A percentile compares a stretch with the other conserved stretches of the same genome.
phyloP scores from a whole-genome alignment of 2,113 vertebrate genomes.

The Lycaon pictus region DNA sequence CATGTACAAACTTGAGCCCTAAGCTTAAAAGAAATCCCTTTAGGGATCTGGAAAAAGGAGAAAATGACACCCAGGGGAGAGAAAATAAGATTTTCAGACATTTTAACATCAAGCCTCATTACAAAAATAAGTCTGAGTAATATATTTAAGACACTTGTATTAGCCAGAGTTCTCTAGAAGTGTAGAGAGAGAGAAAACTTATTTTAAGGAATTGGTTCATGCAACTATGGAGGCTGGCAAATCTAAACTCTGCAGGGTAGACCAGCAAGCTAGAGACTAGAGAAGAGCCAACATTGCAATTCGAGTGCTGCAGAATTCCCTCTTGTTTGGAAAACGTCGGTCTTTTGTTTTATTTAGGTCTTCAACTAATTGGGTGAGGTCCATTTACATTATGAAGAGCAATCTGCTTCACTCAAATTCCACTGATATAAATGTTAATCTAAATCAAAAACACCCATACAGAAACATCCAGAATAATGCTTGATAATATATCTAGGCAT shows the following conservation, averaged over 20 bases:
- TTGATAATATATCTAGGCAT: background rate
- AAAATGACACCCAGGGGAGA: background rate
- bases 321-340: background rate
- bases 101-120: constrained; percentile 19
- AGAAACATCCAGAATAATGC: background rate
- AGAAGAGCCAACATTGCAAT: background rate
- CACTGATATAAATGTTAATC: background rate
- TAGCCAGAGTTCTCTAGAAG: background rate
- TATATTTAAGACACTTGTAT: background rate
- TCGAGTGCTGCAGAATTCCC: background rate
- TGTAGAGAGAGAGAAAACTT: background rate
- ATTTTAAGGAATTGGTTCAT: background rate
- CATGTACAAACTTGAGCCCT: background rate
- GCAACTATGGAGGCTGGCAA: background rate
- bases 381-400: background rate
- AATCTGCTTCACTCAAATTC: background rate
- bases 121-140: background rate
- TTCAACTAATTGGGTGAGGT: background rate
- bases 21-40: background rate
- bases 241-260: background rate
- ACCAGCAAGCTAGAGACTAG: background rate
- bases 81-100: background rate
- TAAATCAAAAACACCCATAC: background rate
- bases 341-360: background rate
- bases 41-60: background rate